phyloP scores from a whole-genome alignment of 2,113 vertebrate genomes.

The Indicator maculatus region DNA sequence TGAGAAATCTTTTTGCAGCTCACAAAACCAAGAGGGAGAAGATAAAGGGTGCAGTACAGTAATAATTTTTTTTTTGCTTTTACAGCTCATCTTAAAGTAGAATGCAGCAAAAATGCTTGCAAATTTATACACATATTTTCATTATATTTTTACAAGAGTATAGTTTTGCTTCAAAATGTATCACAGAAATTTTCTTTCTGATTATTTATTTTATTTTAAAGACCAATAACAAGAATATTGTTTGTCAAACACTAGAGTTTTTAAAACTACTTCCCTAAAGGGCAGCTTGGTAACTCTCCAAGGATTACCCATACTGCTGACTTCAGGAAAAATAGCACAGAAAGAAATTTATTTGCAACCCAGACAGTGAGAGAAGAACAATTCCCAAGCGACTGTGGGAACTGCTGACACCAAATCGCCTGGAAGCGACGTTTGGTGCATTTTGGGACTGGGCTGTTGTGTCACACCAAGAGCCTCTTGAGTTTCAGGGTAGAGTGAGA shows the following conservation, averaged over 20 bases:
- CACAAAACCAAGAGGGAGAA: neutral
- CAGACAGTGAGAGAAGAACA: neutral
- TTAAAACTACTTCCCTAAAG: neutral
- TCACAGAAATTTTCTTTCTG: neutral
- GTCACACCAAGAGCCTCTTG: neutral
- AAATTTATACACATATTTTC: neutral
- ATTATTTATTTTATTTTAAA: neutral
- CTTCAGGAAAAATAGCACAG: neutral
- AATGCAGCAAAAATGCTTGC: neutral
- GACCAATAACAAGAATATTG: neutral
- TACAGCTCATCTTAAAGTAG: neutral
- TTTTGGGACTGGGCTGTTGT: neutral
- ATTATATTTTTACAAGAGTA: neutral
- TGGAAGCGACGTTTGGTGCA: neutral
- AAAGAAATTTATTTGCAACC: conserved; percentile 34
- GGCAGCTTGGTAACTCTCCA: conserved; percentile 18
- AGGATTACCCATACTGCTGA: conserved; percentile 36
- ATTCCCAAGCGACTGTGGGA: neutral
- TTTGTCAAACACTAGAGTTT: neutral
- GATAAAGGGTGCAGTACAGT: neutral
- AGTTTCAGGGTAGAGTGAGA: neutral
- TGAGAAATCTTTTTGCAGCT: neutral
- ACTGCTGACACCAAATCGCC: neutral
- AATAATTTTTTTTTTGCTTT: neutral
- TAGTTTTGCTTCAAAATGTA: neutral